These are phyloP conservation scores for Lottia gigantea DNA, from an alignment of 2,888 invertebrate genomes.

Conservation along the genomic window DNA sequence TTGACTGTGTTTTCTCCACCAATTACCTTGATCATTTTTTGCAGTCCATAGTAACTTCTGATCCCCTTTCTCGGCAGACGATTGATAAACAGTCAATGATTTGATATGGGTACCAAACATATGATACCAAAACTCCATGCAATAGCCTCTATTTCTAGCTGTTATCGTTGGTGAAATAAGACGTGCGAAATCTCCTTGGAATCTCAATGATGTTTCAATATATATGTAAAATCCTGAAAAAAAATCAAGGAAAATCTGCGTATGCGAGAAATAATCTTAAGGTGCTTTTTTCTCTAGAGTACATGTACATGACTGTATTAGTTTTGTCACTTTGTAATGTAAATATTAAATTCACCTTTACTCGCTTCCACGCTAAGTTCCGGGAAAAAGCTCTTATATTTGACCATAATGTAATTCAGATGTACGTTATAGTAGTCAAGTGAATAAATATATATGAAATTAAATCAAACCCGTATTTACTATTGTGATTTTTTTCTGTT, in stretches of 20 bases:
- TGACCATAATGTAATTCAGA: too few relatives aligned
- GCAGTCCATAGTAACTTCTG: conserved; percentile 25
- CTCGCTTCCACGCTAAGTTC: too few relatives aligned
- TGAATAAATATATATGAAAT: too few relatives aligned
- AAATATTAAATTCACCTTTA: too few relatives aligned
- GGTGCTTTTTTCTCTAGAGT: background rate
- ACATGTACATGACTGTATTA: too few relatives aligned
- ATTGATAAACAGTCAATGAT: conserved; percentile 21
- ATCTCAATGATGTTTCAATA: conserved; percentile 24
- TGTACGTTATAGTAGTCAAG: too few relatives aligned
- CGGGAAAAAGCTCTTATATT: too few relatives aligned
- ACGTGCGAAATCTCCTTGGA: conserved; percentile 24
- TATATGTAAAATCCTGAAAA: conserved; percentile 30
- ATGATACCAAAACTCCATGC: conserved; percentile 46
- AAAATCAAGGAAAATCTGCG: background rate
- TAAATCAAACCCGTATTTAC: too few relatives aligned
- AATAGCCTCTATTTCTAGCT: conserved; percentile 32
- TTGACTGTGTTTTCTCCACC: conserved; percentile 27
- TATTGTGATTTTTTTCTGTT: too few relatives aligned
- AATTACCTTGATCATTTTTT: conserved; percentile 29
- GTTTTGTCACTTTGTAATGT: background rate
- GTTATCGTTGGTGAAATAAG: conserved; percentile 37
- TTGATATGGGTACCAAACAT: conserved; percentile 43
- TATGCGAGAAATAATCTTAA: background rate
- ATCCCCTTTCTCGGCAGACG: conserved; percentile 19